These are phyloP conservation scores for Heliconius cydno DNA, from an alignment of 2,888 invertebrate species.

Conservation along the genomic window DNA sequence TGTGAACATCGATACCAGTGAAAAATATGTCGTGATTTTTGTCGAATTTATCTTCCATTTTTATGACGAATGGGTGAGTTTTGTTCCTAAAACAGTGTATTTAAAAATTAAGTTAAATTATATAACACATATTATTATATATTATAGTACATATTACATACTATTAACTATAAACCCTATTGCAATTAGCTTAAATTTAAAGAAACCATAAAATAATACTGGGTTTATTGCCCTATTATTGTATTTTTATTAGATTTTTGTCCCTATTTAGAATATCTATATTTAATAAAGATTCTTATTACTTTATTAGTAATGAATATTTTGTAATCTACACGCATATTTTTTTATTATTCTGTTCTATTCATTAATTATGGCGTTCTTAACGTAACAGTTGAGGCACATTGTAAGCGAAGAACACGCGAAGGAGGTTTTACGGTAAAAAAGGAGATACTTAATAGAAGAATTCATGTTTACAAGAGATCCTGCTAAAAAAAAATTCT, in stretches of 20 bases:
- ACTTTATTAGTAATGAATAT: not conserved
- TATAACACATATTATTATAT: too few relatives aligned
- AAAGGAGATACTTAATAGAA: too few relatives aligned
- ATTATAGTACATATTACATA: not conserved
- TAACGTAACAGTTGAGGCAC: too few relatives aligned
- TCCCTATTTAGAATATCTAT: not conserved
- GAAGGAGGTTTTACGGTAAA: too few relatives aligned
- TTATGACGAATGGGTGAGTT: slow-evolving; percentile 15
- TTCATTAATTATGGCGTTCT: too few relatives aligned
- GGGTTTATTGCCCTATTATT: too few relatives aligned
- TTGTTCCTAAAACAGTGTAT: not conserved
- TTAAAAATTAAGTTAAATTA: not conserved
- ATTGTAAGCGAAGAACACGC: too few relatives aligned
- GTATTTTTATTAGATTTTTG: not conserved
- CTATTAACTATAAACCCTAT: not conserved
- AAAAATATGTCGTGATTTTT: not conserved
- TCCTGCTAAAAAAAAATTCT: too few relatives aligned
- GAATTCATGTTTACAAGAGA: too few relatives aligned
- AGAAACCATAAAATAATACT: not conserved
- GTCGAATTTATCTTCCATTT: not conserved
- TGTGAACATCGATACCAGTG: slow-evolving; percentile 19
- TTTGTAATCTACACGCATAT: not conserved
- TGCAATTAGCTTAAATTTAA: not conserved
- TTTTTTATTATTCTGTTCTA: not conserved
- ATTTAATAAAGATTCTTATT: not conserved